Evolutionary conservation across 2,888 invertebrate species (phyloP).

Genomic region (Liodrosophila aerea): DNA sequence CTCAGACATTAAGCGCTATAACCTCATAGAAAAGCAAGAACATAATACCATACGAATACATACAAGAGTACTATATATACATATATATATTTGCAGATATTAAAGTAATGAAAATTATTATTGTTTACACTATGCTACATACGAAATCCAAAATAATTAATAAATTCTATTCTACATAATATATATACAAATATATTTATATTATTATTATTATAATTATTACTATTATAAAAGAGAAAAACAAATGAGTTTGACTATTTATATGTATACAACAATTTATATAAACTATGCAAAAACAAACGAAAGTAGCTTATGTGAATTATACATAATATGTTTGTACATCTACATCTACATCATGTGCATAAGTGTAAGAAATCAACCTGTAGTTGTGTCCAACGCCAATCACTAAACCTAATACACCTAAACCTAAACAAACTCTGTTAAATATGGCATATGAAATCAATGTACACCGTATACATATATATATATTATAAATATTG

Average conservation of each 20-base stretch:
- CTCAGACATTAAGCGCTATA: slow-evolving; percentile 53
- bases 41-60: slow-evolving; percentile 37
- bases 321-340: slow-evolving; percentile 37
- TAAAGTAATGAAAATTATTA: slow-evolving; percentile 45
- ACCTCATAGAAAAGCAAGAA: slow-evolving; percentile 59
- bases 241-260: slow-evolving; percentile 68
- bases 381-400: slow-evolving; percentile 72
- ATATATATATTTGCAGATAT: slow-evolving; percentile 47
- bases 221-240: slow-evolving; percentile 34
- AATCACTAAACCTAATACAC: slow-evolving; percentile 46
- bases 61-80: slow-evolving; percentile 30
- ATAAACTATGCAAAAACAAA: slow-evolving; percentile 46
- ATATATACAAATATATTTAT: slow-evolving; percentile 61
- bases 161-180: slow-evolving; percentile 56
- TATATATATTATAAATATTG: not conserved
- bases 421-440: slow-evolving; percentile 39
- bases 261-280: slow-evolving; percentile 69
- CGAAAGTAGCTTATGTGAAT: slow-evolving; percentile 55
- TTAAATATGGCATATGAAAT: slow-evolving; percentile 31
- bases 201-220: slow-evolving; percentile 46
- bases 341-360: slow-evolving; percentile 4
- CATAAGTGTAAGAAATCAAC: slow-evolving; percentile 52
- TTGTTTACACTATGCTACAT: slow-evolving; percentile 55
- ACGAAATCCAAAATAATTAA: slow-evolving; percentile 44
- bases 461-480: slow-evolving; percentile 25